Conservation (phyloP, 2,888 invertebrate genomes). For the Meandrusa payeni region DNA sequence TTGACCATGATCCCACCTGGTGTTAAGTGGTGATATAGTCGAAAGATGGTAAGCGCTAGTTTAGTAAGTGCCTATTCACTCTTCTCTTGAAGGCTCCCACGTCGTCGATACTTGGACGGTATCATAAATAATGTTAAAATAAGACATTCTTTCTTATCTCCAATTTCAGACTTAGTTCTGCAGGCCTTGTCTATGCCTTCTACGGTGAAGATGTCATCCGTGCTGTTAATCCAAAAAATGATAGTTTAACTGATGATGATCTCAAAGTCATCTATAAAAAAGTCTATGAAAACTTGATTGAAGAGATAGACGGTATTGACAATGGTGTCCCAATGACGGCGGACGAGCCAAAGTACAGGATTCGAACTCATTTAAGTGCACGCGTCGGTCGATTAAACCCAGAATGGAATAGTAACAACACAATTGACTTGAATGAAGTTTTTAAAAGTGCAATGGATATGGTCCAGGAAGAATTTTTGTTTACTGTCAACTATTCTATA, state of each 20-base stretch:
- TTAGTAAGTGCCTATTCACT: too few relatives aligned
- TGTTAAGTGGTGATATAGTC: too few relatives aligned
- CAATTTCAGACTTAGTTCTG: constrained; percentile 91
- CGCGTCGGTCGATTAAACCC: constrained; percentile 91
- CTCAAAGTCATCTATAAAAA: constrained; percentile 82
- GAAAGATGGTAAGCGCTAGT: too few relatives aligned
- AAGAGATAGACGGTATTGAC: constrained; percentile 97
- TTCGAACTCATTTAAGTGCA: constrained; percentile 88
- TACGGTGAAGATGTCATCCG: constrained; percentile 91
- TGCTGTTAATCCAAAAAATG: constrained; percentile 68
- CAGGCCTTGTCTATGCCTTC: constrained; percentile 94
- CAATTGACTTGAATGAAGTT: constrained; percentile 74
- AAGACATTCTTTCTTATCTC: too few relatives aligned
- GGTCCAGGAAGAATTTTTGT: constrained; percentile 90
- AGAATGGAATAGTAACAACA: constrained; percentile 86
- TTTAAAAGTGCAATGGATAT: constrained; percentile 90
- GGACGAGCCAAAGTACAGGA: constrained; percentile 86
- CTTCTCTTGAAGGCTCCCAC: too few relatives aligned
- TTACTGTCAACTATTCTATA: constrained; percentile 82
- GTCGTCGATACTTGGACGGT: too few relatives aligned
- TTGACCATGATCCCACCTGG: too few relatives aligned
- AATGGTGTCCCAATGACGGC: constrained; percentile 95
- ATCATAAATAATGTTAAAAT: too few relatives aligned
- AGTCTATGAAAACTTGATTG: constrained; percentile 93
- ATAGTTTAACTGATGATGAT: constrained; percentile 64